Evolutionary conservation across 2,113 vertebrate genomes (phyloP).

Genomic region (Podarcis muralis): DNA sequence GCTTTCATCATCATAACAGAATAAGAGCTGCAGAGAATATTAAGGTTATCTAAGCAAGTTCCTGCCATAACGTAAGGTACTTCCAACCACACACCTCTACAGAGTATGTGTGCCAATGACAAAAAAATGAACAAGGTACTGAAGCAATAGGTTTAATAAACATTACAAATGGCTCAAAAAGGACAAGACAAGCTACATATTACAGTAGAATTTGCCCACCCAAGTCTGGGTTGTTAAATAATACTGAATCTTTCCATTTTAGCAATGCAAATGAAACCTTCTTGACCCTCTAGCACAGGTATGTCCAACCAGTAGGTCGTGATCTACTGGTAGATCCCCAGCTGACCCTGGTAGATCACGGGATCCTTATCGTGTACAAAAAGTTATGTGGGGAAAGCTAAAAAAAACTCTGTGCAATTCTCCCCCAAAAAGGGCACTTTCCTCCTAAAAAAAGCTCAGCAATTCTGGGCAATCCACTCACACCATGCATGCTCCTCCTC

Average conservation of each 20-base stretch:
- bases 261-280: background rate
- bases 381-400: too few species aligned
- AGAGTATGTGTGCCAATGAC: background rate
- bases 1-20: background rate
- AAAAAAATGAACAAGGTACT: background rate
- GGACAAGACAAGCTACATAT: background rate
- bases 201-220: background rate
- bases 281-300: background rate
- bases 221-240: too few species aligned
- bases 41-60: background rate
- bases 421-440: too few species aligned
- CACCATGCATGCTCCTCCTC: too few species aligned
- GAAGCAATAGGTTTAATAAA: background rate
- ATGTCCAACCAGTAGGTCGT: too few species aligned
- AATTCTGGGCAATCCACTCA: too few species aligned
- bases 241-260: too few species aligned
- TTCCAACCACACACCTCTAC: background rate
- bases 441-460: too few species aligned
- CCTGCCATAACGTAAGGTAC: background rate
- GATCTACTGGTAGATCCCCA: too few species aligned
- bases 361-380: too few species aligned
- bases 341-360: too few species aligned
- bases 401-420: too few species aligned
- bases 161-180: background rate
- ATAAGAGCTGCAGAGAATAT: background rate